Evolutionary conservation across 2,113 vertebrate genomes (phyloP).

Genomic region (Menura novaehollandiae): DNA sequence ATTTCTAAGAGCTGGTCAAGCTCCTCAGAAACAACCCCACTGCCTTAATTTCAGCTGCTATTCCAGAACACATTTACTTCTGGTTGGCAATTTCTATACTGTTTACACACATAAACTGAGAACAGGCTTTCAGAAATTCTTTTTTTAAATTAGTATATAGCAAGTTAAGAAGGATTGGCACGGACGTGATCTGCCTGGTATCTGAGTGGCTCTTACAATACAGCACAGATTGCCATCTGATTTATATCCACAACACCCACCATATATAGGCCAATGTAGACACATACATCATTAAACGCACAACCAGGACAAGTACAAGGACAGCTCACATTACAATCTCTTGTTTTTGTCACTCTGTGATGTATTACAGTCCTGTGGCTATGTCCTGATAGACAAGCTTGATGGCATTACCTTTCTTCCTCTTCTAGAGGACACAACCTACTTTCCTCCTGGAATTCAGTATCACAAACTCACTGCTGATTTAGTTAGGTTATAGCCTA

Average conservation of each 20-base stretch:
- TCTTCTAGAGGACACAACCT: neutral
- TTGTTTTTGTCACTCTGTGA: neutral
- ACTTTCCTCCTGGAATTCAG: neutral
- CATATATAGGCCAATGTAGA: neutral
- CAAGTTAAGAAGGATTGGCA: neutral
- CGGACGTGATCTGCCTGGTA: neutral
- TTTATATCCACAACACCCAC: neutral
- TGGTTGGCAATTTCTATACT: neutral
- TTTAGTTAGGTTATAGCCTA: neutral
- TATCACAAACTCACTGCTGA: neutral
- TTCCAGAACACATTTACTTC: neutral
- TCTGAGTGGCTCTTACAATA: neutral
- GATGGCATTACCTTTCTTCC: neutral
- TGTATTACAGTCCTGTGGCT: neutral
- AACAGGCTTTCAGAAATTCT: neutral
- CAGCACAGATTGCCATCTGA: neutral
- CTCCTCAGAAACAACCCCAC: neutral
- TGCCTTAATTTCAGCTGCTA: neutral
- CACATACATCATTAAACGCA: neutral
- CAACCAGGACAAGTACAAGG: neutral
- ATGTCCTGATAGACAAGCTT: neutral
- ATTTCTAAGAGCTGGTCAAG: neutral
- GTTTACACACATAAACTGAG: neutral
- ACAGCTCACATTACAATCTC: neutral
- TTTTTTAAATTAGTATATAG: neutral